These are phyloP conservation scores for Drosophila arizonae DNA, from an alignment of 1,140 invertebrate species.

Conservation along the genomic window DNA sequence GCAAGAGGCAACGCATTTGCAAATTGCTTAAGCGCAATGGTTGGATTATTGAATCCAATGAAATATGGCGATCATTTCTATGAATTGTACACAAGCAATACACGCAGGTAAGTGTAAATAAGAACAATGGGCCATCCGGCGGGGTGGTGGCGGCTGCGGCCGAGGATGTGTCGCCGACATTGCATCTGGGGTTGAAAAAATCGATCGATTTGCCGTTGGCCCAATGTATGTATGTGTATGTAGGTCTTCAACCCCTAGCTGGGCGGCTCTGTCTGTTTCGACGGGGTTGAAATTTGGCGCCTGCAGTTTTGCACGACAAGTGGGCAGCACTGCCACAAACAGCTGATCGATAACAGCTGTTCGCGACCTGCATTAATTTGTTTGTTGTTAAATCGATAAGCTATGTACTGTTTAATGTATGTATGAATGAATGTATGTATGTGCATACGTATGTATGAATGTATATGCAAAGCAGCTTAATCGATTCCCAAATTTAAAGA, in stretches of 20 bases:
- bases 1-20: constrained; percentile 25
- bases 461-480: background rate
- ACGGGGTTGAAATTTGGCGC: constrained; percentile 64
- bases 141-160: constrained; percentile 19
- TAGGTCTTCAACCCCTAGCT: constrained; percentile 72
- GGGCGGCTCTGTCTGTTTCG: background rate
- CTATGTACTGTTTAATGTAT: background rate
- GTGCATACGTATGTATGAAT: background rate
- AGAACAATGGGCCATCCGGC: constrained; percentile 33
- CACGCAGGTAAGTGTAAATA: constrained; percentile 74
- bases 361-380: constrained; percentile 70
- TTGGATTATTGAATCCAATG: constrained; percentile 78
- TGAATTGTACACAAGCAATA: constrained; percentile 79
- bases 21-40: constrained; percentile 53
- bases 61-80: constrained; percentile 83
- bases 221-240: constrained; percentile 38
- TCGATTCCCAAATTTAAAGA: background rate
- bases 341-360: constrained; percentile 55
- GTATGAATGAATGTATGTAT: background rate
- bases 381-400: constrained; percentile 37
- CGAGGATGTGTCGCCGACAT: constrained; percentile 15
- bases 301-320: constrained; percentile 34
- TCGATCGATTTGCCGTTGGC: constrained; percentile 61
- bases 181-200: constrained; percentile 66
- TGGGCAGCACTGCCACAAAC: constrained; percentile 51